A percentile compares a stretch with the other conserved stretches of the same genome.
Conservation (phyloP, 2,113 vertebrate genomes). For the Condylura cristata region DNA sequence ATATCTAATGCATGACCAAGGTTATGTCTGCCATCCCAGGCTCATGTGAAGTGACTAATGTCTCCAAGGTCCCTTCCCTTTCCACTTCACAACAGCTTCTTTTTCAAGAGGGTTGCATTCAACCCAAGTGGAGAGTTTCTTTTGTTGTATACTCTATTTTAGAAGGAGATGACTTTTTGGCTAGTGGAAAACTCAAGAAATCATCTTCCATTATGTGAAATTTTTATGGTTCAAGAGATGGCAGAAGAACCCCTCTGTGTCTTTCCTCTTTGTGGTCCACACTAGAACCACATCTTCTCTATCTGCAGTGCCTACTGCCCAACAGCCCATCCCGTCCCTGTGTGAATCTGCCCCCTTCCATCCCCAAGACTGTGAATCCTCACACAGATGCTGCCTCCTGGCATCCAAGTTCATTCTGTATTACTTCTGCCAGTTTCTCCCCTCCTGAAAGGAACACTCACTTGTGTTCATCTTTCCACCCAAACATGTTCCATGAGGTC, state of each 20-base stretch:
- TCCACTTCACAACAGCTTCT: background rate
- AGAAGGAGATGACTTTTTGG: background rate
- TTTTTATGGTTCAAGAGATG: background rate
- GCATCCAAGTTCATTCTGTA: background rate
- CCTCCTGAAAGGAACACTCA: background rate
- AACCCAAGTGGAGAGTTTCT: background rate
- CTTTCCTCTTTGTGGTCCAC: background rate
- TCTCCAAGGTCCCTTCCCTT: conserved; percentile 4
- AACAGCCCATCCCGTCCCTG: background rate
- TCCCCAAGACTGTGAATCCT: background rate
- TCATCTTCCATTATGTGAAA: background rate
- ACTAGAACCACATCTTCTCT: background rate
- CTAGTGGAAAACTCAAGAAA: background rate
- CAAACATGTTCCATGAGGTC: background rate
- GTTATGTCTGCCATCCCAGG: background rate
- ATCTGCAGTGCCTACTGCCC: background rate
- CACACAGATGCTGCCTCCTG: background rate
- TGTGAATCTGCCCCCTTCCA: background rate
- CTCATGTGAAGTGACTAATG: background rate
- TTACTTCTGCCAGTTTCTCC: background rate
- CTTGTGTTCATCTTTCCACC: background rate
- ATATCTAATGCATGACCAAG: background rate
- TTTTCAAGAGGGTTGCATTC: background rate
- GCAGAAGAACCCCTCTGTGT: background rate
- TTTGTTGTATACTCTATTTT: background rate